These are phyloP conservation scores for Atopsyche davidsoni DNA, from an alignment of 1,140 invertebrate species.

Conservation along the genomic window DNA sequence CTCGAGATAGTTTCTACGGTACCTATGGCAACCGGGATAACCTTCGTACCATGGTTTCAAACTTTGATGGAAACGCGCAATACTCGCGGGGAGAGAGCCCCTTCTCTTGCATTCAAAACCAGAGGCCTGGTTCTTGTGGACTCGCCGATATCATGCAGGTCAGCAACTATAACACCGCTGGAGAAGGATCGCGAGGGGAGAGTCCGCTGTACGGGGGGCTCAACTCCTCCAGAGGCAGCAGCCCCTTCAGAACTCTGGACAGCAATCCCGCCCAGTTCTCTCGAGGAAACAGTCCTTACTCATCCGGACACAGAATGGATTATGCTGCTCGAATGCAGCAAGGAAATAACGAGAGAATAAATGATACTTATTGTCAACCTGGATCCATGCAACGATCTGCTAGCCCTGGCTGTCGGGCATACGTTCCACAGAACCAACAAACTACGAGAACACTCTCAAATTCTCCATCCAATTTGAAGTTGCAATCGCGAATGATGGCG, in stretches of 20 bases:
- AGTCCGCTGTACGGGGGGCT: conserved; percentile 16
- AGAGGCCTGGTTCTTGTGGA: conserved; percentile 13
- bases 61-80: conserved; percentile 10
- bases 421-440: conserved; percentile 7
- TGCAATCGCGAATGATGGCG: neutral
- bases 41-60: conserved; percentile 13
- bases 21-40: conserved; percentile 3
- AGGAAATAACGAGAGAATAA: neutral
- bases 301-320: conserved; percentile 16
- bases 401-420: conserved; percentile 21
- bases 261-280: conserved; percentile 14
- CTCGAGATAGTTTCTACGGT: conserved; percentile 15
- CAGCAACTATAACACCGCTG: neutral
- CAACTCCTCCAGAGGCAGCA: conserved; percentile 15
- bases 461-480: conserved; percentile 14
- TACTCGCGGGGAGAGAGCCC: conserved; percentile 18
- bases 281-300: conserved; percentile 23
- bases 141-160: conserved; percentile 14
- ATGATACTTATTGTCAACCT: conserved; percentile 13
- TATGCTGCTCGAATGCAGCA: conserved; percentile 11
- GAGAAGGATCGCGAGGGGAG: conserved; percentile 14
- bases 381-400: conserved; percentile 11
- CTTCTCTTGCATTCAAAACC: conserved; percentile 10
- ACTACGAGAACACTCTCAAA: neutral
- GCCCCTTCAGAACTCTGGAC: conserved; percentile 21